Base-by-base conservation (phyloP, 2,888 invertebrate genomes). In the Dicranocentrus wangi region DNA sequence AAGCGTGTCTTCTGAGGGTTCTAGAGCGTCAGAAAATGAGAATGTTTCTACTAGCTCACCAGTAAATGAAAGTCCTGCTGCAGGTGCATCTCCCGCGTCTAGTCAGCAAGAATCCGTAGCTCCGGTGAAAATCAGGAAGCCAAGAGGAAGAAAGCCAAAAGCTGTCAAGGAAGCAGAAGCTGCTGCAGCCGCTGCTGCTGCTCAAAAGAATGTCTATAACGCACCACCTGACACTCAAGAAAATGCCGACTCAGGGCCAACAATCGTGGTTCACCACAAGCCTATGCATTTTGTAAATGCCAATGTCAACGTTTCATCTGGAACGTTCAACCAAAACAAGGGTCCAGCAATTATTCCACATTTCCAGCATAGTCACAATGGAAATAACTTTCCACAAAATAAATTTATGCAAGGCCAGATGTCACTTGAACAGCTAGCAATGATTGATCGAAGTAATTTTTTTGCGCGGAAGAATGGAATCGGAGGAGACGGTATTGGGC, bases 151-250 rank as follows among this genome's bases (percentile, higher is more conserved):
- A 1, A 75, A 75, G 19, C 65, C 73, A 5, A 75, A 75, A 25
- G 53, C 51, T 25, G 53, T 66, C 1, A 75, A 75, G n/a, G 72
- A 61, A 51, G 72, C 72, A 1, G 63, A 55, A 66, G 73, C 65
- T 17, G 65, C 73, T 10, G 73, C 55, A 0, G 73, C 73, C 8
- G 65, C 73, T 0, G 73, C 55, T 1, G 73, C 53, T 19, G 73
- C 53, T 23, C 27, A 25, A 58, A 8, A 25, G 2, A 2, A 53
- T 15, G 5, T 8, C 15, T 32, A 32, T 32, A 32, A 32, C 10
- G 42, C 19, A 13, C 21, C 43, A 15, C 42, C n/a, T 39, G 39
- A 21, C 2, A 19, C 32, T 3, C 21, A 28, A 15, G 58, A 58
- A 25, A 21, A 13, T 1, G 15, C 2, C 2, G 58, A 58, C 1